Evolutionary conservation across 2,797 vertebrate genomes (phyloP), one percentile per base, ranked within the genome.

Genomic region (Macroramphosus scolopax): DNA sequence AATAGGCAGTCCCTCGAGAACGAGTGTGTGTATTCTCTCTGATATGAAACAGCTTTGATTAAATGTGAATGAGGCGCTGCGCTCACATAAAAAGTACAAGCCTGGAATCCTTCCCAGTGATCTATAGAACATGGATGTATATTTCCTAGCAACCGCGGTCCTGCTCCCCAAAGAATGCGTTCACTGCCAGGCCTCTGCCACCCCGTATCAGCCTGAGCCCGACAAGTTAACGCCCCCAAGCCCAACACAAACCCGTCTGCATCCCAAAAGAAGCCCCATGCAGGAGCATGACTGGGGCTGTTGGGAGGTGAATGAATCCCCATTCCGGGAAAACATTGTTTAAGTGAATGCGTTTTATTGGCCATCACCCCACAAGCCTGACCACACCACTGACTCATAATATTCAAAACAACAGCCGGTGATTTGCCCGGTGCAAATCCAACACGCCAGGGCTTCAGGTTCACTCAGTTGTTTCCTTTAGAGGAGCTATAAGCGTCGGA

Each of bases 61-160:
- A 87, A 89, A 89, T 79, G 75, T 68, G 76, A 86, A 79, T 76
- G 84, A 81, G 80, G 75, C 75, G 51, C 75, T 75, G 74, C 34
- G 75, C 78, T 83, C 78, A 77, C 68, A 84, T 84, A 66, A 77
- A 83, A 84, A n/a, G 76, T 80, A 42, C 43, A 37, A 32, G 74
- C 46, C 78, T 77, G 80, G 86, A 84, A 63, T 69, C 64, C 58
- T 76, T 83, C 81, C 78, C 67, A 63, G 77, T 47, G 73, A 86
- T 89, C 84, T 87, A 89, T 74, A 87, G 83, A 85, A 85, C 86
- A 77, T 62, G 60, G 77, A 87, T 75, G 82, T 83, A 81, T 75
- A 87, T 86, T 87, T 77, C 89, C 85, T 82, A 89, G 89, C 89
- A 90, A 89, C 88, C 50, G 15, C 51, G 48, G 80, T n/a, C 41